Conservation (phyloP, 1,140 invertebrate species). For the Pectinophora gossypiella region DNA sequence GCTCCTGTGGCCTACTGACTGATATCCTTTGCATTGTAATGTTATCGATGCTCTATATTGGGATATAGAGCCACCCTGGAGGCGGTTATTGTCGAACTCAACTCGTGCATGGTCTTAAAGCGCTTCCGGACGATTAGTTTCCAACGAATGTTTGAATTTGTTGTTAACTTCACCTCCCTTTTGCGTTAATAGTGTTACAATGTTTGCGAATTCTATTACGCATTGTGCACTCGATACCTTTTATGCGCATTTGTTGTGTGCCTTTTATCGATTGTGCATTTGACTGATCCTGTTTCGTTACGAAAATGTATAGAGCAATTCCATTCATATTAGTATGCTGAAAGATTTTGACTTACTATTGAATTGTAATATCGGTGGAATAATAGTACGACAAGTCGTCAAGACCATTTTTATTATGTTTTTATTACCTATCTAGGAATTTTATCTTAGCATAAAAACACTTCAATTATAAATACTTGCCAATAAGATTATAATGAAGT, state of each 20-base stretch:
- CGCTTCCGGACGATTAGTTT: conserved; percentile 66
- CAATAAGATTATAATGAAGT: conserved; percentile 53
- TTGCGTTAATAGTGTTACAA: conserved; percentile 70
- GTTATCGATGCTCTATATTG: conserved; percentile 20
- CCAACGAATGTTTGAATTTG: conserved; percentile 67
- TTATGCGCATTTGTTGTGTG: conserved; percentile 44
- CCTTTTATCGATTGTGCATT: conserved; percentile 50
- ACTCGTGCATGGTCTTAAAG: conserved; percentile 62
- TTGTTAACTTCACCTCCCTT: conserved; percentile 71
- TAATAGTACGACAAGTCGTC: no score
- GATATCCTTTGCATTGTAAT: neutral
- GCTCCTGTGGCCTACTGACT: neutral
- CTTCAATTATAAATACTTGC: conserved; percentile 5
- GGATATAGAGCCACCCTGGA: conserved; percentile 52
- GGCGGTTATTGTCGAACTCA: conserved; percentile 43
- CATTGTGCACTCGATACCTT: conserved; percentile 49
- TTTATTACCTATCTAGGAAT: no score
- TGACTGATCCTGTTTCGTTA: conserved; percentile 47
- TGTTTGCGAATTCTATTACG: conserved; percentile 72
- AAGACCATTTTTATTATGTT: no score
- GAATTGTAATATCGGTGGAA: no score
- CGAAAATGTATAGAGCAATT: conserved; percentile 10
- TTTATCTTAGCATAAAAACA: no score
- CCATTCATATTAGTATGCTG: neutral
- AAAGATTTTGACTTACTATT: neutral